A percentile compares a stretch with the other conserved stretches of the same genome.
Evolutionary conservation across 2,888 invertebrate genomes (phyloP).

Genomic region (Neoitamus cyanurus): DNA sequence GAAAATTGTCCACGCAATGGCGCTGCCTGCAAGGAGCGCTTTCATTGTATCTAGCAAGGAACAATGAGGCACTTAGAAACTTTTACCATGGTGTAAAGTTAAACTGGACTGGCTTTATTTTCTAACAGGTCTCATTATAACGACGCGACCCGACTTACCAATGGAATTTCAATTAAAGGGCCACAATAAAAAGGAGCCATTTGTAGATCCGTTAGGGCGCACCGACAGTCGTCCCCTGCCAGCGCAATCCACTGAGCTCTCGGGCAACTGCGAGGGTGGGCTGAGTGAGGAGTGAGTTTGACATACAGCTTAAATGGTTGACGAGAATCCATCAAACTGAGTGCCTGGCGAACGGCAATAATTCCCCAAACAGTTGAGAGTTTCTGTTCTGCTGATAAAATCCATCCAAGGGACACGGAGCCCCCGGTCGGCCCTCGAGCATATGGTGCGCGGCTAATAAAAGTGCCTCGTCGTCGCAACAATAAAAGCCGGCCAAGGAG

Average conservation of each 20-base stretch:
- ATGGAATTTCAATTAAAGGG: background rate
- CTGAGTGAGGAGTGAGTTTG: background rate
- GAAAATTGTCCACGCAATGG: too few species aligned
- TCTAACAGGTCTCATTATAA: background rate
- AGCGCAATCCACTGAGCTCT: too few species aligned
- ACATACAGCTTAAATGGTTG: background rate
- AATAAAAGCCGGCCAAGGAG: background rate
- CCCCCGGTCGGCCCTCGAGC: background rate
- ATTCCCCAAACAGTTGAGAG: background rate
- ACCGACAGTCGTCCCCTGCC: background rate
- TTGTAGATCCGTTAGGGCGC: background rate
- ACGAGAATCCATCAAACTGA: slow-evolving; percentile 3
- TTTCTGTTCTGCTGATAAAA: background rate
- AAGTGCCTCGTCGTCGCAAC: background rate
- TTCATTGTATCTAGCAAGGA: too few species aligned
- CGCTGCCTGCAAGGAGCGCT: too few species aligned
- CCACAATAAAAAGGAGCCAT: background rate
- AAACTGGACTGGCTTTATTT: background rate
- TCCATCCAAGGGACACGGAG: background rate
- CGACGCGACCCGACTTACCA: background rate
- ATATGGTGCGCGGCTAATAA: background rate
- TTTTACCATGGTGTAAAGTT: background rate
- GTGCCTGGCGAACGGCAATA: background rate
- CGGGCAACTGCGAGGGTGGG: background rate
- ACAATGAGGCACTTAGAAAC: too few species aligned